Evolutionary conservation across 2,113 vertebrate genomes (phyloP).

Genomic region (Caranx melampygus): DNA sequence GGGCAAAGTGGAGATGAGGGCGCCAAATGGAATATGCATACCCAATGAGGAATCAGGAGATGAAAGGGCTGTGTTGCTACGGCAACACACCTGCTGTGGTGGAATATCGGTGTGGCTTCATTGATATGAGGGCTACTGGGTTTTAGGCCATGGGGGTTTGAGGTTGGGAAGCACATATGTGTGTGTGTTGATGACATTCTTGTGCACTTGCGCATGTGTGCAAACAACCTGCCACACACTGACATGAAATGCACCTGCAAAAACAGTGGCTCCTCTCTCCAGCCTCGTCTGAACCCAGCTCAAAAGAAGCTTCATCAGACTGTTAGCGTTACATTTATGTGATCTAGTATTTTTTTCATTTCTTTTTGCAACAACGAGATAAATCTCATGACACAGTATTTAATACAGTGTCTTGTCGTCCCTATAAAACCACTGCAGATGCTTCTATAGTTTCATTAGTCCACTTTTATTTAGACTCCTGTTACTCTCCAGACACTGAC

Average conservation of each 20-base stretch:
- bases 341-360: not conserved
- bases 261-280: conserved; percentile 6
- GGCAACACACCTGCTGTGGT: conserved; percentile 76
- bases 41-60: conserved; percentile 70
- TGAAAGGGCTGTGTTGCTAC: conserved; percentile 76
- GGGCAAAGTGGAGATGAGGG: not conserved
- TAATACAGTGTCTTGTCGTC: too few relatives aligned
- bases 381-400: not conserved
- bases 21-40: conserved; percentile 74
- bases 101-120: conserved; percentile 57
- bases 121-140: conserved; percentile 61
- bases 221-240: conserved; percentile 36
- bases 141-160: conserved; percentile 53
- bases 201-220: conserved; percentile 11
- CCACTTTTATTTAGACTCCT: conserved; percentile 3
- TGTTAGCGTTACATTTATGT: not conserved
- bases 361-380: not conserved
- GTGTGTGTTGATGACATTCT: conserved; percentile 9
- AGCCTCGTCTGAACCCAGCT: not conserved
- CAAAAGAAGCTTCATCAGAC: not conserved
- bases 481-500: conserved; percentile 17
- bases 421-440: conserved; percentile 8
- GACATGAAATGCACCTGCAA: conserved; percentile 28
- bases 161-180: conserved; percentile 13
- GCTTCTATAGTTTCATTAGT: conserved; percentile 1